A percentile compares a stretch with the other conserved stretches of the same genome.
Evolutionary conservation across 1,140 invertebrate species (phyloP).

Genomic region (Chironomus striatipennis): DNA sequence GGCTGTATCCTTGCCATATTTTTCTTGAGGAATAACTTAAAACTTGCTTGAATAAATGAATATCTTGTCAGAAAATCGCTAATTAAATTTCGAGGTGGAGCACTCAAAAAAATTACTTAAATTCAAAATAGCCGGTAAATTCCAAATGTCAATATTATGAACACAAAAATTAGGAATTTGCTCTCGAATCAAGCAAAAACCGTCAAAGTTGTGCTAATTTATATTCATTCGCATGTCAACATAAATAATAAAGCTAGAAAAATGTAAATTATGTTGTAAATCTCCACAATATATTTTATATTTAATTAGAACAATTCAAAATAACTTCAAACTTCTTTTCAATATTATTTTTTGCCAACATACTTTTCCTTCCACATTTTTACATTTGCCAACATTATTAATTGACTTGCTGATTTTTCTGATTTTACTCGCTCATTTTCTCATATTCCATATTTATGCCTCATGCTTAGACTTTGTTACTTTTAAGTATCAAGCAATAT

Average conservation of each 20-base stretch:
- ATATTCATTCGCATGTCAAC: neutral
- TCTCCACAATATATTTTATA: neutral
- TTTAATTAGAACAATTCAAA: conserved; percentile 15
- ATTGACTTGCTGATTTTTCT: conserved; percentile 10
- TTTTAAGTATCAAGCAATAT: too few species aligned
- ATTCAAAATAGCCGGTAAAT: too few species aligned
- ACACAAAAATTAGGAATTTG: too few species aligned
- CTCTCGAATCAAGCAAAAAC: neutral
- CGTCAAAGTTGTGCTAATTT: neutral
- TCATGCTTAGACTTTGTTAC: neutral
- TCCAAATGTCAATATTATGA: too few species aligned
- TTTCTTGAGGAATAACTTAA: too few species aligned
- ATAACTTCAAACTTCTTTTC: neutral
- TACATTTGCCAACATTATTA: neutral
- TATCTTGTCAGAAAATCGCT: too few species aligned
- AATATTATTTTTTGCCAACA: too few species aligned
- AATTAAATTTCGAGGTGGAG: too few species aligned
- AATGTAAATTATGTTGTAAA: conserved; percentile 15
- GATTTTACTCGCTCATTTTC: neutral
- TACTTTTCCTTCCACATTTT: too few species aligned
- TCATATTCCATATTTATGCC: neutral
- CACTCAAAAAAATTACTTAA: too few species aligned
- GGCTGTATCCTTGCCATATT: too few species aligned
- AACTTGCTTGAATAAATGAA: too few species aligned
- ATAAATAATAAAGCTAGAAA: neutral